A percentile compares a stretch with the other conserved stretches of the same genome.
Conservation (phyloP, 2,797 vertebrate species). For the Pangasius mekongensis region DNA sequence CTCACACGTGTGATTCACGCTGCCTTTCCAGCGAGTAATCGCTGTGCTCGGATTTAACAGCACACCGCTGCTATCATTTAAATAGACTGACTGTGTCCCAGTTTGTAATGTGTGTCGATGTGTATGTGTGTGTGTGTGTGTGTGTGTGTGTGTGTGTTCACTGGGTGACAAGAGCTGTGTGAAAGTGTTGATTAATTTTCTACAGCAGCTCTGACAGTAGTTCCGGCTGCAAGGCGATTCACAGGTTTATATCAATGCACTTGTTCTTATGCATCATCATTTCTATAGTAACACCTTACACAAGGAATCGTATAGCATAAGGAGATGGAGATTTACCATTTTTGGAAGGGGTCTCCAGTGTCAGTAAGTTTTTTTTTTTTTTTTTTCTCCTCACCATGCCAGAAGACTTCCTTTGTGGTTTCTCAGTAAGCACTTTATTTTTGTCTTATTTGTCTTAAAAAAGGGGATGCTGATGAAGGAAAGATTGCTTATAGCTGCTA, state of each 20-base stretch:
- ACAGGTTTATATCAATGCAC: not conserved
- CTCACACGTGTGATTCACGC: constrained; percentile 28
- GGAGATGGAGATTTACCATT: not conserved
- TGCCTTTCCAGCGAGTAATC: constrained; percentile 32
- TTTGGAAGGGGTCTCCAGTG: not conserved
- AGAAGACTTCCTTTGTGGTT: not conserved
- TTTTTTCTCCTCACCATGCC: not conserved
- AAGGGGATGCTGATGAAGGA: not conserved
- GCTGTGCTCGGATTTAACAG: constrained; percentile 52
- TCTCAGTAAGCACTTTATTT: not conserved
- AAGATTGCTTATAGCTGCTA: too few relatives aligned
- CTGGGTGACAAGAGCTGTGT: constrained; percentile 3
- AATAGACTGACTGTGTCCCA: constrained; percentile 57
- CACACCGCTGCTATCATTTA: constrained; percentile 51
- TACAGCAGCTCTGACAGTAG: constrained; percentile 11
- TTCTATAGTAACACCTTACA: constrained; percentile 1
- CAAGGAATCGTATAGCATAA: not conserved
- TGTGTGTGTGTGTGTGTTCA: constrained; percentile 13
- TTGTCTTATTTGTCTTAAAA: too few relatives aligned
- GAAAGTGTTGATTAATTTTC: constrained; percentile 30
- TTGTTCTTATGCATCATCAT: not conserved
- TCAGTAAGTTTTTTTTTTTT: not conserved
- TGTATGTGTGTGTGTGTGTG: not conserved
- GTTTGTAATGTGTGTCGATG: constrained; percentile 41
- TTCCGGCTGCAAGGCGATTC: not conserved